Conservation (phyloP, 2,113 vertebrate species). For the Theropithecus gelada region DNA sequence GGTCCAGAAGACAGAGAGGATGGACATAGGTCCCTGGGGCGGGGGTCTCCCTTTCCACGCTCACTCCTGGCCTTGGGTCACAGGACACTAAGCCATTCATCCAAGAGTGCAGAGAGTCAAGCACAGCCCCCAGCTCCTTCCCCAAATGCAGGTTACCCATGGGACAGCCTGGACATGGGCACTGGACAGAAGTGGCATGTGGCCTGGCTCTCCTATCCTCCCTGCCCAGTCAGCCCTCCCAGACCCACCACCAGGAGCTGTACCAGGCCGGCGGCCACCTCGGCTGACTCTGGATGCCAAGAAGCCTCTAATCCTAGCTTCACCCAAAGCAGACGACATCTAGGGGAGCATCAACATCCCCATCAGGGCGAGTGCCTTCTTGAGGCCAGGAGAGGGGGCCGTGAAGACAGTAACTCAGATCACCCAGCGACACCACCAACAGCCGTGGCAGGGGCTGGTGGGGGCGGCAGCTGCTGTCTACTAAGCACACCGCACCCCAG, state of each 20-base stretch:
- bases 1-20: neutral
- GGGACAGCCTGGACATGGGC: neutral
- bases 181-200: neutral
- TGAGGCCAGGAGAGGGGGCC: neutral
- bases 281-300: neutral
- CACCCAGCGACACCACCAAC: neutral
- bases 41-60: too few relatives aligned
- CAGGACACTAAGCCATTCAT: neutral
- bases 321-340: too few relatives aligned
- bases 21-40: neutral
- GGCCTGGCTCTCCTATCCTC: neutral
- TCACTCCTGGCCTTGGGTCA: neutral
- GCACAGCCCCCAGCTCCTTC: neutral
- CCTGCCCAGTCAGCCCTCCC: too few relatives aligned
- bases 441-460: neutral
- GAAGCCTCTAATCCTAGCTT: neutral
- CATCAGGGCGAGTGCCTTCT: too few relatives aligned
- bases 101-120: neutral
- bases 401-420: neutral
- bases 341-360: neutral
- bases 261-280: accelerated
- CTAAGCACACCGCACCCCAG: accelerated
- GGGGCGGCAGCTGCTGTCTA: too few relatives aligned
- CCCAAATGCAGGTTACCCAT: neutral
- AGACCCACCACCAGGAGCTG: too few relatives aligned